These are phyloP conservation scores for Ceratina japonica DNA, from an alignment of 1,140 invertebrate genomes.

Conservation along the genomic window DNA sequence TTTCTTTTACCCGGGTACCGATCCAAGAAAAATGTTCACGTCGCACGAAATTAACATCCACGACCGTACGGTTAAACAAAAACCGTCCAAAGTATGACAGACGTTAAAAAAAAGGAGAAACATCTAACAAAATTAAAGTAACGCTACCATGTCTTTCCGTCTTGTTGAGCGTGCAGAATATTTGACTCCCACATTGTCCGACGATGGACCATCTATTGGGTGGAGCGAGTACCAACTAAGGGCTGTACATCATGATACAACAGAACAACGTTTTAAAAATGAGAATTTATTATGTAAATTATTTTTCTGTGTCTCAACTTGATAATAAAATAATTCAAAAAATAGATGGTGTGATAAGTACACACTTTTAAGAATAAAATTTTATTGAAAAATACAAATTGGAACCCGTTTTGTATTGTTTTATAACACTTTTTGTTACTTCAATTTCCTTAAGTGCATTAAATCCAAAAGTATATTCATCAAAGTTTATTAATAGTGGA, in stretches of 20 bases:
- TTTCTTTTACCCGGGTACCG: too few relatives aligned
- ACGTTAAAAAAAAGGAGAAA: constrained; percentile 17
- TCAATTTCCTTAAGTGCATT: too few relatives aligned
- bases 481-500: too few relatives aligned
- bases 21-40: neutral
- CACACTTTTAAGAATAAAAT: too few relatives aligned
- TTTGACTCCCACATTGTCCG: constrained; percentile 28
- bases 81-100: neutral
- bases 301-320: neutral
- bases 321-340: neutral
- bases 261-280: neutral
- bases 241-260: constrained; percentile 14
- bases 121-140: constrained; percentile 45
- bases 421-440: too few relatives aligned
- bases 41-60: too few relatives aligned
- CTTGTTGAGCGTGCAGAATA: constrained; percentile 22
- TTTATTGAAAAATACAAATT: too few relatives aligned
- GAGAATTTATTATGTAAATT: neutral
- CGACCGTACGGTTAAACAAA: neutral
- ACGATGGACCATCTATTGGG: neutral
- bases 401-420: too few relatives aligned
- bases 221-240: neutral
- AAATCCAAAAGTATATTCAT: too few relatives aligned
- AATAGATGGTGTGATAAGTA: too few relatives aligned
- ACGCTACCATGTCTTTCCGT: constrained; percentile 57